These are phyloP conservation scores for Premnoplex brunnescens DNA, from an alignment of 2,797 vertebrate genomes.

Conservation along the genomic window DNA sequence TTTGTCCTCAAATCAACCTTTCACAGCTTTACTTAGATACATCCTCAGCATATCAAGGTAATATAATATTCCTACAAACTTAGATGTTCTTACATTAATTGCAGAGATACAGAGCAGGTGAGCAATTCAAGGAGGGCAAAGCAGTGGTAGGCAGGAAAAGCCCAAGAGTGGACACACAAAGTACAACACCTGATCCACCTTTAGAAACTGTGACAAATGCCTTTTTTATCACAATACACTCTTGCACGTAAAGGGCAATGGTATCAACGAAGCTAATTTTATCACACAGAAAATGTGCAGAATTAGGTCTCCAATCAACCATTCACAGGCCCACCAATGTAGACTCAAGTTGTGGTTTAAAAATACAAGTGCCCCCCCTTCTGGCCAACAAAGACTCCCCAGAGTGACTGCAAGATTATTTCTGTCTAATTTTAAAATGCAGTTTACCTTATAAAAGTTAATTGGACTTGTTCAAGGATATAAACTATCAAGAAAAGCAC, in stretches of 20 bases:
- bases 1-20: not conserved
- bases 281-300: not conserved
- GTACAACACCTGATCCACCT: not conserved
- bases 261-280: not conserved
- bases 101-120: not conserved
- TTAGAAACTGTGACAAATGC: not conserved
- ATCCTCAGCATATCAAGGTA: not conserved
- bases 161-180: not conserved
- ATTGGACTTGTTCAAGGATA: not conserved
- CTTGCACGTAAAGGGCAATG: not conserved
- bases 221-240: not conserved
- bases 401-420: not conserved
- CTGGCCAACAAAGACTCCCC: not conserved
- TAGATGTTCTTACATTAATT: not conserved
- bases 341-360: not conserved
- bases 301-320: not conserved
- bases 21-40: conserved; percentile 5
- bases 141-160: not conserved
- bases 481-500: not conserved
- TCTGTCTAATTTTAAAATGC: not conserved
- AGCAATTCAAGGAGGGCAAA: not conserved
- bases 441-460: not conserved
- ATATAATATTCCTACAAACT: not conserved
- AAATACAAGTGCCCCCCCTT: conserved; percentile 48
- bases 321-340: not conserved